These are phyloP conservation scores for Siniperca chuatsi DNA, from an alignment of 2,113 vertebrate genomes.

Conservation along the genomic window DNA sequence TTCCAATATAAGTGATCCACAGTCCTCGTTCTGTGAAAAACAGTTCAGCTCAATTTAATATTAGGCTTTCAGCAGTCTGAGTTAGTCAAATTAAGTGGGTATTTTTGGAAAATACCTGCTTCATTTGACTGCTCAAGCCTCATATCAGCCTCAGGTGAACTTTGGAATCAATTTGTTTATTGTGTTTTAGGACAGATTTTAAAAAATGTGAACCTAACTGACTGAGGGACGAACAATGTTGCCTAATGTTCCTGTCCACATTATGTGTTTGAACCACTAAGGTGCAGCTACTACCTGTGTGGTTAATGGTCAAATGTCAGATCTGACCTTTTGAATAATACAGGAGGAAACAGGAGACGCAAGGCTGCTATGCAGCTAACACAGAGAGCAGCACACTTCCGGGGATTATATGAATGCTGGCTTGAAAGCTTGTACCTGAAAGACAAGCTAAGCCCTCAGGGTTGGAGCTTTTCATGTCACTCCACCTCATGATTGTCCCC, in stretches of 20 bases:
- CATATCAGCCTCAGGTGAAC: too few relatives aligned
- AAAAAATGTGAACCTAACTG: too few relatives aligned
- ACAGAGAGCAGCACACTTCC: constrained; percentile 44
- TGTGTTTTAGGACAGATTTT: neutral
- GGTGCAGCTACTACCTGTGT: constrained; percentile 31
- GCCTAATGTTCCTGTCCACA: neutral
- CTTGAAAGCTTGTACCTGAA: constrained; percentile 21
- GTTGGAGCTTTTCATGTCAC: neutral
- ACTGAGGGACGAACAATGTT: neutral
- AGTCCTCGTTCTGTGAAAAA: too few relatives aligned
- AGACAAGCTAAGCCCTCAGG: constrained; percentile 35
- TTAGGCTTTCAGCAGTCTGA: too few relatives aligned
- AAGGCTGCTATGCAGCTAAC: constrained; percentile 27
- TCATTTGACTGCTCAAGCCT: neutral
- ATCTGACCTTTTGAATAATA: constrained; percentile 78
- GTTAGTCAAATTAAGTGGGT: neutral
- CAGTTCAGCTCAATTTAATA: too few relatives aligned
- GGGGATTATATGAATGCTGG: constrained; percentile 27
- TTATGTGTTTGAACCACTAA: neutral
- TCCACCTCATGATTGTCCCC: neutral
- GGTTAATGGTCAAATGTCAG: constrained; percentile 69
- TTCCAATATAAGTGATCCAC: too few relatives aligned
- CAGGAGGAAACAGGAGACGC: constrained; percentile 73
- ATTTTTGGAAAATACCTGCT: neutral
- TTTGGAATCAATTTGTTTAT: neutral